phyloP scores from a whole-genome alignment of 2,888 invertebrate genomes.

The Chromoteleia sp. region DNA sequence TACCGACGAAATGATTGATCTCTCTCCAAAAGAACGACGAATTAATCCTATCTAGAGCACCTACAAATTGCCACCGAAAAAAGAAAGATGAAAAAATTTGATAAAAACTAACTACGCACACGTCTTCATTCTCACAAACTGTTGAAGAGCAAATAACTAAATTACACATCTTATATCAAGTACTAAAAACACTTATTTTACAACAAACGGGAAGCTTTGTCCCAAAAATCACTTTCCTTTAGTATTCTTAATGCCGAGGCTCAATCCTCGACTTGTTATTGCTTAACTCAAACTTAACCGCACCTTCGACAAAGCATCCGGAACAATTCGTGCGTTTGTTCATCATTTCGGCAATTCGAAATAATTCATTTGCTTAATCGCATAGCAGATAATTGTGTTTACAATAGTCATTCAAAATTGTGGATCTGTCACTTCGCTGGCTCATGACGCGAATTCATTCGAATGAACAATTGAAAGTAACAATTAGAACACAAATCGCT shows the following conservation, averaged over 20 bases:
- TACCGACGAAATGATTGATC: slow-evolving; percentile 39
- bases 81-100: slow-evolving; percentile 43
- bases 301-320: slow-evolving; percentile 30
- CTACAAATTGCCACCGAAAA: slow-evolving; percentile 71
- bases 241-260: slow-evolving; percentile 21
- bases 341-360: slow-evolving; percentile 29
- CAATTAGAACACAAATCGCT: background rate
- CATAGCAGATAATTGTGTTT: slow-evolving; percentile 14
- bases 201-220: slow-evolving; percentile 70
- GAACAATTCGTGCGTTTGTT: slow-evolving; percentile 4
- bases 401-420: slow-evolving; percentile 66
- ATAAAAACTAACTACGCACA: slow-evolving; percentile 52
- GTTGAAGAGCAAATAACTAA: slow-evolving; percentile 45
- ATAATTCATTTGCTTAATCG: slow-evolving; percentile 29
- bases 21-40: slow-evolving; percentile 53
- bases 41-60: slow-evolving; percentile 73
- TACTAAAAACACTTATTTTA: slow-evolving; percentile 63
- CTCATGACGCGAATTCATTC: background rate
- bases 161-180: slow-evolving; percentile 49
- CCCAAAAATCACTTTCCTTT: slow-evolving; percentile 56
- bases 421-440: slow-evolving; percentile 54
- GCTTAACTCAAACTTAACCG: slow-evolving; percentile 27
- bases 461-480: background rate
- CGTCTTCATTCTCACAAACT: slow-evolving; percentile 30
- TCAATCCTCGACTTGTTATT: slow-evolving; percentile 19